Percentiles rank a stretch among this genome's conserved stretches.
Conservation (phyloP, 1,140 invertebrate species). For the Sipha flava region DNA sequence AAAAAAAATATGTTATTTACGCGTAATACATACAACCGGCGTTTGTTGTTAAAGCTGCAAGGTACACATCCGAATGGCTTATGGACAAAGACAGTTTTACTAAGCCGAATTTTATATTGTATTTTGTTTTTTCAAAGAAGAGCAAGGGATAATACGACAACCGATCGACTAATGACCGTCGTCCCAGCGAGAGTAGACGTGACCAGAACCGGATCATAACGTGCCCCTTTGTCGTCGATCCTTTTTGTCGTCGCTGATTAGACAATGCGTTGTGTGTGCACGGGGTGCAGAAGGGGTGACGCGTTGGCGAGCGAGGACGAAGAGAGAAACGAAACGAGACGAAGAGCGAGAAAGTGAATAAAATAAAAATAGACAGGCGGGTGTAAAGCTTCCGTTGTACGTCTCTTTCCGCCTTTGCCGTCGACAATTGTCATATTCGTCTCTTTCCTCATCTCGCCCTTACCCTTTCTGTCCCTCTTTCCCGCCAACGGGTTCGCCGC, state of each 20-base stretch:
- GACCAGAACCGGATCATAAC: background rate
- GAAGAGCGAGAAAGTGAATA: background rate
- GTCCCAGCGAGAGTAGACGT: background rate
- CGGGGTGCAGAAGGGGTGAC: background rate
- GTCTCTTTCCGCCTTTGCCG: background rate
- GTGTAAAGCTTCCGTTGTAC: constrained; percentile 1
- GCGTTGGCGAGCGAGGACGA: background rate
- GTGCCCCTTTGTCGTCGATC: background rate
- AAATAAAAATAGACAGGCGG: background rate
- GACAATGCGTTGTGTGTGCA: background rate
- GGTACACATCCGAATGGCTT: no score
- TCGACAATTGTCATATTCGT: background rate
- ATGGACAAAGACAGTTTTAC: background rate
- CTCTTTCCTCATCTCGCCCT: background rate
- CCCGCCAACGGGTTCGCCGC: background rate
- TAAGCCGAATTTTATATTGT: background rate
- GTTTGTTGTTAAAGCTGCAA: no score
- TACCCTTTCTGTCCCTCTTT: no score
- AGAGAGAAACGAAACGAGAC: background rate
- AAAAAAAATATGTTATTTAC: no score
- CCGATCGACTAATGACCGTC: background rate
- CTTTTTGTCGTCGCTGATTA: background rate
- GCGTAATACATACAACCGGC: no score
- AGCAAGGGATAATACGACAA: background rate
- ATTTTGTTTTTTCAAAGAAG: background rate